Evolutionary conservation across 2,888 invertebrate species (phyloP).

Genomic region (Pollenia amentaria): DNA sequence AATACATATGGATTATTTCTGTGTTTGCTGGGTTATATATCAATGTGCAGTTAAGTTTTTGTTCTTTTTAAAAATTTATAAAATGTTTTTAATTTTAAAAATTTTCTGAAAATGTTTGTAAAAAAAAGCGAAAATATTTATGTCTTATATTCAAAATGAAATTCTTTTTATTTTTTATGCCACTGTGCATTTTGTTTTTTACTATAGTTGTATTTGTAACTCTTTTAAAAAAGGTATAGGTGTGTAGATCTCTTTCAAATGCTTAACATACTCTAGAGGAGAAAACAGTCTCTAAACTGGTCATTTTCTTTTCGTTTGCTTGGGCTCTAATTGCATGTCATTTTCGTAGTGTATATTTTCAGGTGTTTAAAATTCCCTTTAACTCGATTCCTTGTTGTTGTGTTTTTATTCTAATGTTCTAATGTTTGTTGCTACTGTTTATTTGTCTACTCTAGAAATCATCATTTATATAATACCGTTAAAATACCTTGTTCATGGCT

Average conservation of each 20-base stretch:
- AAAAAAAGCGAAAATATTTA: too few species aligned
- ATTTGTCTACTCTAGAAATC: constrained; percentile 53
- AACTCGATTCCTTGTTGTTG: not conserved
- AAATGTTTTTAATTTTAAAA: too few species aligned
- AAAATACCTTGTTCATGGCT: constrained; percentile 30
- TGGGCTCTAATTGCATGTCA: constrained; percentile 24
- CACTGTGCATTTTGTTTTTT: not conserved
- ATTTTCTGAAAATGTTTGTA: too few species aligned
- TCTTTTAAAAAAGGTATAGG: not conserved
- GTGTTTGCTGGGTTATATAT: too few species aligned
- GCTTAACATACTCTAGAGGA: not conserved
- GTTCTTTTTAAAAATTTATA: too few species aligned
- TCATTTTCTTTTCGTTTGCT: not conserved
- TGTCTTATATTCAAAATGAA: too few species aligned
- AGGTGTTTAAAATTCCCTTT: constrained; percentile 43
- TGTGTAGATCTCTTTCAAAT: not conserved
- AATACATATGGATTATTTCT: too few species aligned
- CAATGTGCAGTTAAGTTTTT: too few species aligned
- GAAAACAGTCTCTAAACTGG: constrained; percentile 5
- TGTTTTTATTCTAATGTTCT: constrained; percentile 11
- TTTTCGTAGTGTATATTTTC: not conserved
- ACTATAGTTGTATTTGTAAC: not conserved
- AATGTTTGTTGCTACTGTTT: not conserved
- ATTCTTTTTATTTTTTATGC: not conserved
- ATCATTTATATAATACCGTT: constrained; percentile 59